Evolutionary conservation across 1,140 invertebrate genomes (phyloP).

Genomic region (Drosophila guanche): DNA sequence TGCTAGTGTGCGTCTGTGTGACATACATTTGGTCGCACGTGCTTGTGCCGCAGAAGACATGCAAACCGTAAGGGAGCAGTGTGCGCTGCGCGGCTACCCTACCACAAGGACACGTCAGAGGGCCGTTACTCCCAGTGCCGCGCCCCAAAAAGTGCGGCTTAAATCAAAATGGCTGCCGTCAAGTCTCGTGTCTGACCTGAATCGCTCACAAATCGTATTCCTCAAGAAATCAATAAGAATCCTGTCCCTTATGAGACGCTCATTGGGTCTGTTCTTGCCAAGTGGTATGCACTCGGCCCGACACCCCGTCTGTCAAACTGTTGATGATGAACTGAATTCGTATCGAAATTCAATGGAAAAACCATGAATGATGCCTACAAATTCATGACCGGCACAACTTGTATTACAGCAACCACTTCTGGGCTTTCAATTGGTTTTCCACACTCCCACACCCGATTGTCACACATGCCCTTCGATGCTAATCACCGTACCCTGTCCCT

Average conservation of each 20-base stretch:
- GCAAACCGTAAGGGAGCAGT: conserved; percentile 14
- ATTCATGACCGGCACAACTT: conserved; percentile 5
- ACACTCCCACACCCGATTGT: conserved; percentile 9
- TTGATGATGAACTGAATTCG: not conserved
- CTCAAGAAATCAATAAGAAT: conserved; percentile 35
- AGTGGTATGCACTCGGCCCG: no score
- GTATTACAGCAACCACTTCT: conserved; percentile 11
- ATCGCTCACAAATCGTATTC: conserved; percentile 14
- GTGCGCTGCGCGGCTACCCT: conserved; percentile 24
- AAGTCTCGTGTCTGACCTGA: conserved; percentile 16
- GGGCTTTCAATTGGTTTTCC: not conserved
- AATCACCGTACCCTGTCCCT: conserved; percentile 28
- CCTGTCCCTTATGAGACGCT: no score
- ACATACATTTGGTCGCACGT: conserved; percentile 68
- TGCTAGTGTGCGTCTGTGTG: conserved; percentile 17
- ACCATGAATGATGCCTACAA: conserved; percentile 2
- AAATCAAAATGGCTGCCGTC: conserved; percentile 42
- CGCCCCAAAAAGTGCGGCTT: conserved; percentile 38
- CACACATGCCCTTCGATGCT: conserved; percentile 33
- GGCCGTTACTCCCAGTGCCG: conserved; percentile 29
- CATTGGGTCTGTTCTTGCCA: no score
- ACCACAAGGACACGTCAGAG: conserved; percentile 46
- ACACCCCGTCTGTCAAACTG: no score
- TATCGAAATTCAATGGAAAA: conserved; percentile 13
- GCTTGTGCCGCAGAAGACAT: conserved; percentile 52